These are phyloP conservation scores for Pterocles orientalis DNA, from an alignment of 2,113 vertebrate genomes.

Conservation along the genomic window DNA sequence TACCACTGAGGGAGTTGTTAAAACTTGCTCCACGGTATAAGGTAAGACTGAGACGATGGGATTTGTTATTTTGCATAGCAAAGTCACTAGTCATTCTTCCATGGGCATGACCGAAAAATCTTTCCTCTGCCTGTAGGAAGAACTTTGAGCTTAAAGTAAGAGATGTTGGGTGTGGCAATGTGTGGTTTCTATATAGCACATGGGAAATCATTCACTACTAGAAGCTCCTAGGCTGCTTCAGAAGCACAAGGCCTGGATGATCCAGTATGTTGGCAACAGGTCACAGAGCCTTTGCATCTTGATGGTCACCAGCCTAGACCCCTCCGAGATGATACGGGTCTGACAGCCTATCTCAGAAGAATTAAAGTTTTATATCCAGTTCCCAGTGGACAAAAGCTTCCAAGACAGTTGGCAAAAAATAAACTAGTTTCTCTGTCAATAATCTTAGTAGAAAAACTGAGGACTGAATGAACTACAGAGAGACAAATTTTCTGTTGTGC, in stretches of 20 bases:
- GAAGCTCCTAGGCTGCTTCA: neutral
- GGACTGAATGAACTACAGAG: neutral
- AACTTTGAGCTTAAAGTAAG: neutral
- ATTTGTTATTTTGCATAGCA: neutral
- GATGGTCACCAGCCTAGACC: neutral
- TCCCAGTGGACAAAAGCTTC: neutral
- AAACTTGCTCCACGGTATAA: slow-evolving; percentile 92
- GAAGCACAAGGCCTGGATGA: neutral
- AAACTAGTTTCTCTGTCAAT: neutral
- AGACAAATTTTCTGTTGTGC: neutral
- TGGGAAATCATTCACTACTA: neutral
- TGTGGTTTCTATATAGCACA: neutral
- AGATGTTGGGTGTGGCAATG: neutral
- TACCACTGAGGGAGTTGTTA: slow-evolving; percentile 90
- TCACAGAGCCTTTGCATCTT: neutral
- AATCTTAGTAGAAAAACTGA: neutral
- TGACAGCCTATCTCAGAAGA: neutral
- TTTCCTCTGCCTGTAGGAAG: neutral
- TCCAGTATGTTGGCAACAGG: neutral
- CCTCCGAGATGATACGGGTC: neutral
- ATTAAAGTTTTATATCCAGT: neutral
- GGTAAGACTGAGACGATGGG: slow-evolving; percentile 70
- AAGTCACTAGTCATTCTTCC: neutral
- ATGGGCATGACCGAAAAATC: neutral
- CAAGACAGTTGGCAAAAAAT: neutral